A percentile compares a stretch with the other conserved stretches of the same genome.
Evolutionary conservation across 2,888 invertebrate species (phyloP).

Genomic region (Scrobipalpa costella): DNA sequence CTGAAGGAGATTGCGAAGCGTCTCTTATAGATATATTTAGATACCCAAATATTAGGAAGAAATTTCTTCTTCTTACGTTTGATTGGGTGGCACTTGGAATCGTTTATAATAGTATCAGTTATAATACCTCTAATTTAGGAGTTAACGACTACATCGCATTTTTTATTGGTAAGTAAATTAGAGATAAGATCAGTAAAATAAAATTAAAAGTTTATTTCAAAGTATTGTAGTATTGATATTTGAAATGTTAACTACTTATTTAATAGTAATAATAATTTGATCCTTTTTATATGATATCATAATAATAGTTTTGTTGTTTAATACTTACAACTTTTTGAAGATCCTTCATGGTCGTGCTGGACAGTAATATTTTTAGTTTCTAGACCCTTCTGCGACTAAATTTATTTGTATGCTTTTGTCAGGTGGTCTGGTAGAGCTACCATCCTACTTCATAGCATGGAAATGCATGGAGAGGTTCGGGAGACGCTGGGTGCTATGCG

Average conservation of each 20-base stretch:
- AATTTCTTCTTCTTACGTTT: constrained; percentile 83
- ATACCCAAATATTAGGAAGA: constrained; percentile 84
- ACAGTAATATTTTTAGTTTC: not conserved
- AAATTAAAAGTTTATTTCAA: too few species aligned
- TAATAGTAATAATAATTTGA: too few species aligned
- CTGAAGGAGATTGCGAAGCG: constrained; percentile 75
- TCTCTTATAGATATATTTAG: constrained; percentile 83
- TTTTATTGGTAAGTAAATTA: constrained; percentile 78
- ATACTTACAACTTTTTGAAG: too few species aligned
- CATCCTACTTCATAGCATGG: constrained; percentile 85
- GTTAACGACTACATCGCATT: constrained; percentile 86
- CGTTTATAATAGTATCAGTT: constrained; percentile 85
- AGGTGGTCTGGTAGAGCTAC: constrained; percentile 83
- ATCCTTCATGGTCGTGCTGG: too few species aligned
- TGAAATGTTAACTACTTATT: too few species aligned
- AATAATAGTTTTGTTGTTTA: too few species aligned
- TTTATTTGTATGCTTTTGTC: not conserved
- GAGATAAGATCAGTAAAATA: too few species aligned
- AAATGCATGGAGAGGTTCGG: constrained; percentile 84
- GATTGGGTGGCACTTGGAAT: constrained; percentile 86
- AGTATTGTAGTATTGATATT: too few species aligned
- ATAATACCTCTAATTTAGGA: constrained; percentile 84
- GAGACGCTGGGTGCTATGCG: constrained; percentile 83
- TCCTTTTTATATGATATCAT: too few species aligned
- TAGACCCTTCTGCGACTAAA: too few species aligned